A percentile compares a stretch with the other conserved stretches of the same genome.
Conservation (phyloP, 2,797 vertebrate genomes). For the Sebastes iracundus region DNA sequence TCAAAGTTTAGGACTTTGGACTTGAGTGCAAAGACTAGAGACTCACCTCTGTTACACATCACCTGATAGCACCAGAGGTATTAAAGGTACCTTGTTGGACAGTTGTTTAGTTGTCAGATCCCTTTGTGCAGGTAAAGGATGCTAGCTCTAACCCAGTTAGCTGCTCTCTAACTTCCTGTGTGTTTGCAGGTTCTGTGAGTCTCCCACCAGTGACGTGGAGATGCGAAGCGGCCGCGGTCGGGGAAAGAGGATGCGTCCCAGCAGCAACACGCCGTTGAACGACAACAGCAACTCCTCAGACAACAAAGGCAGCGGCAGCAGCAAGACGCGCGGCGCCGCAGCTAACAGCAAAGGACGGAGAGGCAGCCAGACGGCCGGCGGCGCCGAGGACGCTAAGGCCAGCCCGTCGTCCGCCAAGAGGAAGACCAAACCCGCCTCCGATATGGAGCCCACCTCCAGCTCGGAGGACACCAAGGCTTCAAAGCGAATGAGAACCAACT, state of each 20-base stretch:
- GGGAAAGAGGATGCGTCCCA: conserved; percentile 93
- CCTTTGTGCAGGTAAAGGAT: no score
- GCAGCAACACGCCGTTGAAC: conserved; percentile 88
- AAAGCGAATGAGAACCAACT: conserved; percentile 94
- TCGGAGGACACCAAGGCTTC: conserved; percentile 96
- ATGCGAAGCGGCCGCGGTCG: conserved; percentile 95
- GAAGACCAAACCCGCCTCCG: conserved; percentile 92
- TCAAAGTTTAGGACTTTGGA: no score
- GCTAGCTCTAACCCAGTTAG: no score
- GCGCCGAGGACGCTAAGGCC: conserved; percentile 90
- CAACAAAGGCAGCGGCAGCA: conserved; percentile 85
- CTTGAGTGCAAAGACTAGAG: no score
- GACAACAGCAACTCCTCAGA: conserved; percentile 89
- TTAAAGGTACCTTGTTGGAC: no score
- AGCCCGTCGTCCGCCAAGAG: conserved; percentile 92
- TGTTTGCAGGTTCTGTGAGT: conserved; percentile 92
- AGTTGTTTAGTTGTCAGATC: no score
- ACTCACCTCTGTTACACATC: no score
- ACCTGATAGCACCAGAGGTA: no score
- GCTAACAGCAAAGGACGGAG: conserved; percentile 91
- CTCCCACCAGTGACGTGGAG: conserved; percentile 95
- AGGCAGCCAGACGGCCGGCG: conserved; percentile 90
- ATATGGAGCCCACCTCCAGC: conserved; percentile 96
- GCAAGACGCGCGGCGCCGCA: conserved; percentile 90
- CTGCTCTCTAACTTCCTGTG: not conserved